Percentiles rank a stretch among this genome's conserved stretches.
Conservation (phyloP, 2,113 vertebrate genomes). For the human (Homo sapiens) region DNA sequence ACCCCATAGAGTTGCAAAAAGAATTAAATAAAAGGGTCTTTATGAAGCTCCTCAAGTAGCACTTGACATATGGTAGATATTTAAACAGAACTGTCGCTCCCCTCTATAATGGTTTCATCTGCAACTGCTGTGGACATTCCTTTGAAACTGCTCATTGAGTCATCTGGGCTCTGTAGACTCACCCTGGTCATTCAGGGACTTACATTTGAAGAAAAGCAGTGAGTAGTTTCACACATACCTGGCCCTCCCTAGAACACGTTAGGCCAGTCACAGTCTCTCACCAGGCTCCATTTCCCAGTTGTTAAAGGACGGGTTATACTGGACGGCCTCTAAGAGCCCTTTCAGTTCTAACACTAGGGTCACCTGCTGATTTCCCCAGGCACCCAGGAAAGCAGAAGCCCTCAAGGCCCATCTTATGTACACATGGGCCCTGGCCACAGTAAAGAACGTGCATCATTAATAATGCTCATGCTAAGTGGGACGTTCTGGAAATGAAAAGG, state of each 20-base stretch:
- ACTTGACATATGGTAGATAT: background rate
- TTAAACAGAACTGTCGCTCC: too few species aligned
- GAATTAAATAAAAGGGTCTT: background rate
- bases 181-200: too few species aligned
- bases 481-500: background rate
- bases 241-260: background rate
- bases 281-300: background rate
- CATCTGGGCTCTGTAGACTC: background rate
- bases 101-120: background rate
- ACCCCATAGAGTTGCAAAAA: background rate
- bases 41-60: too few species aligned
- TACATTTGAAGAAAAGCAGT: fast-evolving
- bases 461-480: background rate
- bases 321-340: background rate
- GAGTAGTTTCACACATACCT: too few species aligned
- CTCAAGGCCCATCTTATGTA: background rate
- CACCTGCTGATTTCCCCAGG: background rate
- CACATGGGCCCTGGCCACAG: background rate
- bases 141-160: background rate
- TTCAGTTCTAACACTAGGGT: background rate
- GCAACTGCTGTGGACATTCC: too few species aligned
- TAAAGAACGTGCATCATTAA: fast-evolving
- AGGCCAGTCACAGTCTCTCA: fast-evolving
- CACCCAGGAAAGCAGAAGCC: background rate
- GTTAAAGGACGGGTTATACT: background rate